Percentiles rank a stretch among this genome's conserved stretches.
Evolutionary conservation across 2,888 invertebrate genomes (phyloP).

Genomic region (Netelia fuscicornis): DNA sequence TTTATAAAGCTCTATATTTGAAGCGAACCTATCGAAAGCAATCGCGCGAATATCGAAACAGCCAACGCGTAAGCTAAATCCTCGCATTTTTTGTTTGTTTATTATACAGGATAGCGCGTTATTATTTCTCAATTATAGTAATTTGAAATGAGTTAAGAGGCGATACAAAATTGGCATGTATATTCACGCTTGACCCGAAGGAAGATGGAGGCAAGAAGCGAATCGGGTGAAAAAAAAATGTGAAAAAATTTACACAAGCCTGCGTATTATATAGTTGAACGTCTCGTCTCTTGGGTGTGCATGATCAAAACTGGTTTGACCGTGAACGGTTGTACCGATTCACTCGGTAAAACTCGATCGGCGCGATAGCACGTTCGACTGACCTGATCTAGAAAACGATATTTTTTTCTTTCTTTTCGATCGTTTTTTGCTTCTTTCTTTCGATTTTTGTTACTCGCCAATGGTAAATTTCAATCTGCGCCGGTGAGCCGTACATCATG

Average conservation of each 20-base stretch:
- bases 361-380: conserved; percentile 36
- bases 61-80: too few relatives aligned
- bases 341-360: conserved; percentile 41
- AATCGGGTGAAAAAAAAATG: neutral
- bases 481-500: conserved; percentile 9
- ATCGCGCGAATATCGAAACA: too few relatives aligned
- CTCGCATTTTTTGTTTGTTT: too few relatives aligned
- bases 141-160: too few relatives aligned
- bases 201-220: too few relatives aligned
- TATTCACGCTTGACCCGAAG: too few relatives aligned
- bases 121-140: too few relatives aligned
- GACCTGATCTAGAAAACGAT: conserved; percentile 48
- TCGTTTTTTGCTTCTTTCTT: neutral
- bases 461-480: conserved; percentile 15
- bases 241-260: neutral
- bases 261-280: neutral
- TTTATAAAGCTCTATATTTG: neutral
- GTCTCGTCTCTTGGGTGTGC: neutral
- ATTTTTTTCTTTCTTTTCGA: conserved; percentile 3
- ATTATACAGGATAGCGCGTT: too few relatives aligned
- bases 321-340: conserved; percentile 53
- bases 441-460: conserved; percentile 7
- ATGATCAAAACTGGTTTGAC: conserved; percentile 52
- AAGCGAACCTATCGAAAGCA: too few relatives aligned
- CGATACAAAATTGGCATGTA: too few relatives aligned